Conservation (phyloP, 2,888 invertebrate genomes). For the Tiphia femorata region DNA sequence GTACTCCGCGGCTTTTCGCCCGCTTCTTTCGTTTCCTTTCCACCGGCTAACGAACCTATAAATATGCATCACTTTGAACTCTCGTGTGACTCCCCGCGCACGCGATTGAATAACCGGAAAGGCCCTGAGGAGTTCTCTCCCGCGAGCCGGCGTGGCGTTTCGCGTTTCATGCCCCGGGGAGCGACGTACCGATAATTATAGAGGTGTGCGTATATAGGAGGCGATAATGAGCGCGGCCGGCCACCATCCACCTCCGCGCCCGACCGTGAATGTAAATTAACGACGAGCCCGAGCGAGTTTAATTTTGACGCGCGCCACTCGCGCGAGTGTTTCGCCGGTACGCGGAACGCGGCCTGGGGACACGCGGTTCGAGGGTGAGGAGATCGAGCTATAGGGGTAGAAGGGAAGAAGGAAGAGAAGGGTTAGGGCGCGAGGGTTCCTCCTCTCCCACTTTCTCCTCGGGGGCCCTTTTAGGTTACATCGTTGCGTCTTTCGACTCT, state of each 20-base stretch:
- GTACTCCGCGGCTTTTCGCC: conserved; percentile 22
- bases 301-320: conserved; percentile 16
- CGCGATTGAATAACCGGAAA: conserved; percentile 52
- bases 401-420: not conserved
- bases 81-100: conserved; percentile 36
- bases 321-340: conserved; percentile 20
- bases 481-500: not conserved
- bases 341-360: not conserved
- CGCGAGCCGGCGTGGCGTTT: conserved; percentile 1
- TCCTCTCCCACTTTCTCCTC: too few species aligned
- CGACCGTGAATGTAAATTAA: conserved; percentile 28
- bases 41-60: conserved; percentile 51
- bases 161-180: conserved; percentile 18
- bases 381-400: too few species aligned
- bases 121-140: conserved; percentile 15
- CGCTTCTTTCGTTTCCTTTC: conserved; percentile 39
- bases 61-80: conserved; percentile 56
- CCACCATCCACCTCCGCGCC: too few species aligned
- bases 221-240: conserved; percentile 32
- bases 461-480: too few species aligned
- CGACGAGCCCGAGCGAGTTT: conserved; percentile 8
- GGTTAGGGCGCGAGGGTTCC: not conserved
- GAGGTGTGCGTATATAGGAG: conserved; percentile 17
- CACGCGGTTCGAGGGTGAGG: not conserved
- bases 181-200: conserved; percentile 40